These are phyloP conservation scores for Parnassius glacialis DNA, from an alignment of 2,888 invertebrate genomes.

Conservation along the genomic window DNA sequence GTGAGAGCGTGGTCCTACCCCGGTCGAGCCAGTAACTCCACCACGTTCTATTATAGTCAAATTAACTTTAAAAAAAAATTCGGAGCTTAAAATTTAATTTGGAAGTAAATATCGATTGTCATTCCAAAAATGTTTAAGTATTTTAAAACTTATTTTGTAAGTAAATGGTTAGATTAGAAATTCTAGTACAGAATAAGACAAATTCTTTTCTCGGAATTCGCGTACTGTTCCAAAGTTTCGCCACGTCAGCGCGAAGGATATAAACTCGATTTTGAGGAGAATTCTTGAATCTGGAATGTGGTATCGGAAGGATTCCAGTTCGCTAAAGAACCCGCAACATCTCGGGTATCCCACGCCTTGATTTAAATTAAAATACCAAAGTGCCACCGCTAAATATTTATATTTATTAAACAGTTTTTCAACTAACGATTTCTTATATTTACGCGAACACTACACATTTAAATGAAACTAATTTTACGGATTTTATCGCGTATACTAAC, in stretches of 20 bases:
- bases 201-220: neutral
- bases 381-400: neutral
- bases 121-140: too few relatives aligned
- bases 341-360: neutral
- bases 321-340: conserved; percentile 4
- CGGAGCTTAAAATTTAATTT: too few relatives aligned
- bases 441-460: too few relatives aligned
- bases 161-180: neutral
- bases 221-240: neutral
- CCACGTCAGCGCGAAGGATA: neutral
- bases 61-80: too few relatives aligned
- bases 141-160: too few relatives aligned
- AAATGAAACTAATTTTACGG: too few relatives aligned
- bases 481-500: too few relatives aligned
- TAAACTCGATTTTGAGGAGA: conserved; percentile 1
- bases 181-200: neutral
- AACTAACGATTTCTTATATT: too few relatives aligned
- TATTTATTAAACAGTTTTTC: neutral
- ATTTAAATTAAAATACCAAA: neutral
- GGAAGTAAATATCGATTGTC: too few relatives aligned
- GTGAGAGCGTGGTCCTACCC: too few relatives aligned
- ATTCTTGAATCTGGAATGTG: neutral
- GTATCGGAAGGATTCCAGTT: conserved; percentile 7
- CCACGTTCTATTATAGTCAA: too few relatives aligned
- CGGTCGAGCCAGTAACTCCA: too few relatives aligned